Base-by-base conservation (phyloP, 2,797 vertebrate species). In the Urocyon cinereoargenteus region DNA sequence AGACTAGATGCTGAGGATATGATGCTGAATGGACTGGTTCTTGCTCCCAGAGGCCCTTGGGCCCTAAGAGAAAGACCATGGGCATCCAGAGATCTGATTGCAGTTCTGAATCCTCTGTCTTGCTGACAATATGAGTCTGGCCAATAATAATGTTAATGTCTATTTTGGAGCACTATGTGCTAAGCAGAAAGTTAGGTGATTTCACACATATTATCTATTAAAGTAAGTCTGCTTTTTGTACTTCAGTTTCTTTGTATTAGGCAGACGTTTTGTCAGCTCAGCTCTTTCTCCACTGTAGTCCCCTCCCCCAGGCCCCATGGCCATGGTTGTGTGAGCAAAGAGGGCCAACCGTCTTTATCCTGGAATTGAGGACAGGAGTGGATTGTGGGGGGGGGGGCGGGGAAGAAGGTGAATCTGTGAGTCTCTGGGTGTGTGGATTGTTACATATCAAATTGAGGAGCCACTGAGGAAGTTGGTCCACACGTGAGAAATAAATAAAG, bases 191-290 rank as follows among this genome's bases (percentile, higher is more conserved):
- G 49, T 45, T 86, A 87, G 62, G 53, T 91, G 49, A 90, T 77
- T 90, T 75, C 55, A 88, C 18, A 73, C 1, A 64, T 40, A 21
- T 91, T 68, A 64, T 51, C 15, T 55, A 55, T 61, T 28, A 55
- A 91, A 55, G 21, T 89, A 86, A 75, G 51, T 86, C 94, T 91
- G 13, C 70, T 73, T 89, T 88, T 96, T 86, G n/a, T 91, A 57
- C 19, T 55, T 85, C 24, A 40, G 3, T 78, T 78, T 93, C 84
- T 45, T 85, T 26, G 11, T 31, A 28, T 9, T 92, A 16, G 66
- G 45, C 1, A 62, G 26, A 64, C 2, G 26, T 90, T 87, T 64
- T 66, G 14, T 82, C 22, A 73, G 2, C 24, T 12, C 3, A 75
- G 36, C 19, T 83, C 51, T 83, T 75, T 11, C 2, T 90, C 10